Base-by-base conservation (phyloP, 2,797 vertebrate genomes). In the Pygocentrus nattereri region DNA sequence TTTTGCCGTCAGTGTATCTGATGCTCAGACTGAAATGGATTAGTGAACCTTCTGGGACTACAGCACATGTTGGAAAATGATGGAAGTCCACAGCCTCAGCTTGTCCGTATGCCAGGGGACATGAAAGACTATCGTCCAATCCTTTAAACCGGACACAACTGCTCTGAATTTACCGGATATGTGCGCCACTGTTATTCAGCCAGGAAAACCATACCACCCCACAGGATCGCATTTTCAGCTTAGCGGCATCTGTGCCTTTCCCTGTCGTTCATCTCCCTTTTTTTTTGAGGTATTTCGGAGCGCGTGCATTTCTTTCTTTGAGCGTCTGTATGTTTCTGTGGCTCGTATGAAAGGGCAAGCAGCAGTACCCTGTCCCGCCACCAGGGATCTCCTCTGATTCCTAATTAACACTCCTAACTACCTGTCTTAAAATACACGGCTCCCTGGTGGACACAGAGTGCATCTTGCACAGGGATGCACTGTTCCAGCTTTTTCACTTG, bases 91-190 rank as follows among this genome's bases (percentile, higher is more conserved):
- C 76, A 72, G 77, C 86, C 81, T 82, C 67, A 80, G 74, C 82
- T 83, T 72, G 79, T 74, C 68, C 49, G 80, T 54, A 70, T 59
- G 54, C 85, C 88, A 65, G 69, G 67, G 77, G 81, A 86, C 72
- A 64, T 79, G 74, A 79, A 31, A 58, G 81, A 87, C 56, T 74
- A 68, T 82, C 78, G 67, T 59, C 80, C 87, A 82, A 85, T 85
- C 86, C 85, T 84, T 86, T 86, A 81, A 88, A 82, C 52, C 80
- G 62, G 83, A 79, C 84, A 82, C 67, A 83, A 85, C 68, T 79
- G 74, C 64, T 71, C 76, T 56, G 79, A 78, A 81, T 81, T 80
- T 81, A 82, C 50, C 25, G 52, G 75, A 52, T 74, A 71, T 49
- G 47, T 31, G 34, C 58, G 18, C 47, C 64, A 77, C 68, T 64